Evolutionary conservation across 2,888 invertebrate genomes (phyloP).

Genomic region (Caenorhabditis sp.): DNA sequence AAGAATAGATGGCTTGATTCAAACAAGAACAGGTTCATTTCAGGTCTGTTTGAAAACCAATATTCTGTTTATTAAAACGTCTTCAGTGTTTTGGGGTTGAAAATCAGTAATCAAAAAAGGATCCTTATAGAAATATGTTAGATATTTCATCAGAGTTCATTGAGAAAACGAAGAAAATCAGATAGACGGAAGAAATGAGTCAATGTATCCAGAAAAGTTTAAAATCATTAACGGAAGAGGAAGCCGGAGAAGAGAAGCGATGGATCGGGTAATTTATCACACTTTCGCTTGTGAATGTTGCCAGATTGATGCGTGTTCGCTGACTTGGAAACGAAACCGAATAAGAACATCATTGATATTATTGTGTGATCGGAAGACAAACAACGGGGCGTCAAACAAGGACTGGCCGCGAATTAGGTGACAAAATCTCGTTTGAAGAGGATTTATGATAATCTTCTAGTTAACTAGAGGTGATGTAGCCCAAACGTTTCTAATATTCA

Average conservation of each 20-base stretch:
- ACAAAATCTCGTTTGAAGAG: constrained; percentile 42
- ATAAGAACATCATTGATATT: constrained; percentile 39
- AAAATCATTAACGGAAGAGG: constrained; percentile 51
- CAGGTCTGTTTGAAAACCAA: neutral
- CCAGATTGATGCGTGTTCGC: constrained; percentile 46
- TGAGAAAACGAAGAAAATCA: neutral
- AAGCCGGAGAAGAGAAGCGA: constrained; percentile 16
- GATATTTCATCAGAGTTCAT: no score
- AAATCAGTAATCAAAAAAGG: no score
- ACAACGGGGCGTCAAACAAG: constrained; percentile 36
- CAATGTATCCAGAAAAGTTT: constrained; percentile 42
- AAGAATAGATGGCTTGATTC: neutral
- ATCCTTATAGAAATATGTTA: no score
- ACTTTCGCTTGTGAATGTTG: constrained; percentile 58
- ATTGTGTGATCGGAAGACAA: constrained; percentile 36
- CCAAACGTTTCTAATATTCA: no score
- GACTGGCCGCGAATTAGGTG: constrained; percentile 35
- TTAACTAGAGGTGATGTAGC: neutral
- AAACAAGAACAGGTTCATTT: neutral
- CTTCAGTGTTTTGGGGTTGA: no score
- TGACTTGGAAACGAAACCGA: constrained; percentile 33
- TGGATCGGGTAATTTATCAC: constrained; percentile 55
- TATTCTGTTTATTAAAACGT: no score
- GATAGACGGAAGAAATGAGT: constrained; percentile 1
- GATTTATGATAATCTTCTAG: constrained; percentile 41